Evolutionary conservation across 2,888 invertebrate species (phyloP), one percentile per base, ranked within the genome.

Genomic region (Aleiodes testaceus): DNA sequence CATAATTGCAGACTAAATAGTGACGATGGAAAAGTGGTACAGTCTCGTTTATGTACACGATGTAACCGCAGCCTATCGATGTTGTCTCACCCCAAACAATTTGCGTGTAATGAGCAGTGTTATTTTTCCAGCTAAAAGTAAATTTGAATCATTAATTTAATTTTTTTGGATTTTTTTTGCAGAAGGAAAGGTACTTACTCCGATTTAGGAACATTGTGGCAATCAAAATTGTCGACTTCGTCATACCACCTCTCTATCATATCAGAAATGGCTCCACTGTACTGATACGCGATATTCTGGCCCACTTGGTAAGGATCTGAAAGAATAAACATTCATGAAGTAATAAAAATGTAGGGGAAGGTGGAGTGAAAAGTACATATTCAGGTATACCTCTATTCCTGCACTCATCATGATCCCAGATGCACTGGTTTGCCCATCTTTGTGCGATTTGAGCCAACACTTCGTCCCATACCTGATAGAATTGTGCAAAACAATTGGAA

Each of bases 11-110:
- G 1, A 74, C 66, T 20, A 72, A 47, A 45, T 84, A 79, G 44
- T 36, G 36, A 9, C 36, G 36, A 82, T 83, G 2, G 75, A 78
- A 69, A 82, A 63, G 61, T 22, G 72, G 4, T n/a, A 36, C 42
- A 79, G 79, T 67, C 3, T 75, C 53, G 80, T 82, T 18, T 1
- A 66, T 50, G 81, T 86, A 89, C 1, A 87, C 81, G 71, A 80
- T 84, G 2, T 36, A 36, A 20, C 89, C 90, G 74, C 90, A 90
- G 3, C 90, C 90, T 20, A 90, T 77, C 42, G 77, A 77, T 44
- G 80, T 80, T 0, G 89, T 87, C 30, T 86, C 81, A 2, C 88
- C 89, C 90, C 89, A 90, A 1, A 89, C 84, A 63, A 90, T 16
- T 36, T 36, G 36, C 1, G 36, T 36, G 36, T 36, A 36, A 2